These are phyloP conservation scores for Antheraea assamensis DNA, from an alignment of 2,888 invertebrate genomes.

Conservation along the genomic window DNA sequence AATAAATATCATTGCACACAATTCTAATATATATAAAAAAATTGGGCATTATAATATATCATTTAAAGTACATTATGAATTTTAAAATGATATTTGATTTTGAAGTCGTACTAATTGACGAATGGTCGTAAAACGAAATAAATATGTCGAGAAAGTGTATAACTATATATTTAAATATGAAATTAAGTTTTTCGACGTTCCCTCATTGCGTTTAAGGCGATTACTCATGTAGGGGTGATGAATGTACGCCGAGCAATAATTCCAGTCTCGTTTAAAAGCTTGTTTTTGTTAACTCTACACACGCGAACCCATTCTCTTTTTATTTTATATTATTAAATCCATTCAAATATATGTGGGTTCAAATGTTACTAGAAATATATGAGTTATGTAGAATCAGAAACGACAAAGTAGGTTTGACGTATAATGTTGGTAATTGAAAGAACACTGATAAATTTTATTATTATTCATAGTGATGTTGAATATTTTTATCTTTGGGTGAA, in stretches of 20 bases:
- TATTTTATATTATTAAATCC: neutral
- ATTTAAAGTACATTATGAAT: neutral
- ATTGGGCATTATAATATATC: neutral
- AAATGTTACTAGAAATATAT: neutral
- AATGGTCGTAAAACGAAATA: constrained; percentile 4
- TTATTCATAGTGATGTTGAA: too few relatives aligned
- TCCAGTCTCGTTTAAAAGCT: constrained; percentile 73
- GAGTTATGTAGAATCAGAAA: neutral
- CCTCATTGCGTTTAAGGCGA: constrained; percentile 70
- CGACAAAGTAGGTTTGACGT: too few relatives aligned
- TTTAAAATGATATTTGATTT: neutral
- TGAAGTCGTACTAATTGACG: neutral
- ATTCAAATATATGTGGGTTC: neutral
- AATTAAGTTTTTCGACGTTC: constrained; percentile 77
- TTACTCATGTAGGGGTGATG: constrained; percentile 75
- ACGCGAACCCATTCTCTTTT: constrained; percentile 31
- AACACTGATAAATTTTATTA: too few relatives aligned
- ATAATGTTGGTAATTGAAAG: too few relatives aligned
- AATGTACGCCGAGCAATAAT: constrained; percentile 77
- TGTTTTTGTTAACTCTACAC: constrained; percentile 62
- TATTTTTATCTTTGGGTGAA: too few relatives aligned
- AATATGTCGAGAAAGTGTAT: constrained; percentile 28
- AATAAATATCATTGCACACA: neutral
- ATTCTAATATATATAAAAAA: neutral
- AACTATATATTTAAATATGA: constrained; percentile 70